phyloP scores from a whole-genome alignment of 2,797 vertebrate genomes.

The Ceryle rudis region DNA sequence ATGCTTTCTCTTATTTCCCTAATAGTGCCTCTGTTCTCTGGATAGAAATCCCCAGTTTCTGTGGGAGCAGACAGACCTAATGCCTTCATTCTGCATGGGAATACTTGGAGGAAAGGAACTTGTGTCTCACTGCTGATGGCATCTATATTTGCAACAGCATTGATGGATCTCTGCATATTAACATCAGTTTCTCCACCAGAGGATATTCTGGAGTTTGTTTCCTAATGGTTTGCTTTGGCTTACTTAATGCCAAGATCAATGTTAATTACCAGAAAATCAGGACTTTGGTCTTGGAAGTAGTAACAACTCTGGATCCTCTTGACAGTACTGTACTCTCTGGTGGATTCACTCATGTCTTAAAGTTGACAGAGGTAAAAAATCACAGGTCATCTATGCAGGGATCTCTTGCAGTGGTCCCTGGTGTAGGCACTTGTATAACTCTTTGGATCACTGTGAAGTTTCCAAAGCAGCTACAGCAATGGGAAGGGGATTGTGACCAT shows the following conservation, averaged over 20 bases:
- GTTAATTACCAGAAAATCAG: background rate
- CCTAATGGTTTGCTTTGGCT: background rate
- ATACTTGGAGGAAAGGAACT: background rate
- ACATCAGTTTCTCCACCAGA: background rate
- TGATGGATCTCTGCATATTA: background rate
- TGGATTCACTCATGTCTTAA: background rate
- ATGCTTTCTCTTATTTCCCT: background rate
- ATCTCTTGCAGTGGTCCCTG: background rate
- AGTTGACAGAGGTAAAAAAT: background rate
- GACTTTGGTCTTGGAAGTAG: background rate
- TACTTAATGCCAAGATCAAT: background rate
- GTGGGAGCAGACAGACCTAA: background rate
- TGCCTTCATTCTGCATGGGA: background rate
- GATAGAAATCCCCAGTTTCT: background rate
- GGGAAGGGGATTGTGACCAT: fast-evolving
- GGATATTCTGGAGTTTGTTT: background rate
- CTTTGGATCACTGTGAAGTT: background rate
- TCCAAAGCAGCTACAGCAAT: background rate
- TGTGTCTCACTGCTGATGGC: background rate
- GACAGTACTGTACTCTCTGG: background rate
- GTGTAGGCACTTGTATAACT: background rate
- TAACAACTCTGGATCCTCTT: background rate
- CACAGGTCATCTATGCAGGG: too few relatives aligned
- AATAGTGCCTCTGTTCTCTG: background rate
- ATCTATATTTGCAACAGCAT: background rate